Base-by-base conservation (phyloP, 1,140 invertebrate species). In the Drosophila micromelanica region DNA sequence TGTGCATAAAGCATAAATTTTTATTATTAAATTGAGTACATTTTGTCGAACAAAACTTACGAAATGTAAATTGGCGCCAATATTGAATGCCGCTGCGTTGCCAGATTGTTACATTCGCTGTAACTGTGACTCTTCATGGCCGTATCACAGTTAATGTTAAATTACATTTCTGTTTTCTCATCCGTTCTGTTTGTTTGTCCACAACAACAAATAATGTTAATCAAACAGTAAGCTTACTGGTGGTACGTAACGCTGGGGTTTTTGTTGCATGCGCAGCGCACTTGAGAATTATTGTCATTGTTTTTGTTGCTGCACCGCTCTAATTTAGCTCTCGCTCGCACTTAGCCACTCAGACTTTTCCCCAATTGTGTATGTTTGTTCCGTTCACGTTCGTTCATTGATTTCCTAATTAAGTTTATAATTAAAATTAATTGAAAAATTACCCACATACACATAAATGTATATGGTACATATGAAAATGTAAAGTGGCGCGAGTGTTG, bases 381-480 rank as follows among this genome's bases (percentile, higher is more conserved):
- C 71, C 65, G 80, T 80, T 80, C 61, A 70, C 80, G 76, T 72
- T 80, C 64, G 86, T 86, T 90, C 86, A 79, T 87, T 91, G 87
- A 87, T 91, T 91, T 91, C 90, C 90, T 91, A 91, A 91, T 91
- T 91, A 91, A 91, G 90, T 91, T 91, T 91, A 91, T 91, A 91
- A 91, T 91, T 91, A 91, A 91, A 91, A 91, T 91, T 91, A 91
- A 91, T 91, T 91, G 90, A 91, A 91, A 91, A 91, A 91, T 91
- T 91, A 91, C 86, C 82, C 71, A 62, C 82, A 79, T 57, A 51
- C 62, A 63, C 40, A 63, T 23, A 42, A 27, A 46, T 55, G 45
- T 40, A 52, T 38, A 60, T 55, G 60, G 46, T 27, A 6, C 32
- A 54, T 60, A 52, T 46, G 49, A 37, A 63, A 37, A 77, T 90